Base-by-base conservation (phyloP, 2,888 invertebrate genomes). In the Synanthedon tipuliformis region DNA sequence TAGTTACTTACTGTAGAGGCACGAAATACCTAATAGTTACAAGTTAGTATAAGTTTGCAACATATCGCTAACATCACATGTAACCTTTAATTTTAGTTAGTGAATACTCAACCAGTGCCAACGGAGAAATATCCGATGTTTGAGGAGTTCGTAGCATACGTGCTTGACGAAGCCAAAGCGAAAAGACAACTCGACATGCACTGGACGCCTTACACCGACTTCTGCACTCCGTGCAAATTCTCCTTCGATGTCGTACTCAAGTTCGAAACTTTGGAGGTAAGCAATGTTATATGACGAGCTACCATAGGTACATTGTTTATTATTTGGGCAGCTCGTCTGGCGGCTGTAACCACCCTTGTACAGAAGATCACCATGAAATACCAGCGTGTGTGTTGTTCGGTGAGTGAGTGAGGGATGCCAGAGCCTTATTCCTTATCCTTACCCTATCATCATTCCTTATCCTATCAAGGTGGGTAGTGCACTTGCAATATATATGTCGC, bases 151-250 rank as follows among this genome's bases (percentile, higher is more conserved):
- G 92, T 95, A 1, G 85, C 91, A 52, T 95, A 94, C 84, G 88
- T 95, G 15, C 73, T 95, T 57, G 93, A 94, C 67, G 92, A 93
- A 58, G 90, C 91, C 56, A 88, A 85, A 55, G 87, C 86, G 5
- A 90, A 90, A 40, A 86, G 90, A 51, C 82, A 89, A 3, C 83
- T 94, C 60, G 95, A 95, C 73, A 95, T 95, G 94, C 95, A 95
- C 73, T 95, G 95, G 92, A 93, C 94, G n/a, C 94, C 95, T 0
- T 92, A 94, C 62, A 91, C 92, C 0, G 91, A 91, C 66, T 95
- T 95, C 75, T 95, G 95, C 73, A 95, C 95, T 40, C 95, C 95
- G 0, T 95, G 95, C 78, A 91, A 94, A 82, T 93, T 94, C 63
- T 90, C 92, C 69, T 94, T 95, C 67, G 93, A 94, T 71, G 89